These are phyloP conservation scores for Cabera pusaria DNA, from an alignment of 2,888 invertebrate genomes.

Conservation along the genomic window DNA sequence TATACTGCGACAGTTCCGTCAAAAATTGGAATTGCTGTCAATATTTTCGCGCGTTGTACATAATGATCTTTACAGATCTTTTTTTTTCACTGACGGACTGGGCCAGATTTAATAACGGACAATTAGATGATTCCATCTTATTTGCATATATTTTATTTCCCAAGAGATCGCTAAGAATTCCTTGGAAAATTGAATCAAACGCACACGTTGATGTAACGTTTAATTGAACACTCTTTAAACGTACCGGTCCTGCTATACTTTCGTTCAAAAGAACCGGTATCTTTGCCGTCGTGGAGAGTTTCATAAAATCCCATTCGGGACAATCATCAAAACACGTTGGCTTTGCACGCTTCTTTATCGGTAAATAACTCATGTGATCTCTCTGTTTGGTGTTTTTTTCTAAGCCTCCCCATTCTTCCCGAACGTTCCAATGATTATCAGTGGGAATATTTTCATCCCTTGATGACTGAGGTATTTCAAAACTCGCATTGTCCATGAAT, in stretches of 20 bases:
- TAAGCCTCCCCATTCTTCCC: not conserved
- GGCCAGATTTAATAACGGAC: not conserved
- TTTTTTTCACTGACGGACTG: not conserved
- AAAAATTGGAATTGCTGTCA: not conserved
- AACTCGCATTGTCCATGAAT: no score
- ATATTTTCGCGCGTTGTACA: not conserved
- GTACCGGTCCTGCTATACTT: not conserved
- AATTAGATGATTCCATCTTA: not conserved
- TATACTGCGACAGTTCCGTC: not conserved
- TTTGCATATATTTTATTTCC: not conserved
- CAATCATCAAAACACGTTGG: not conserved
- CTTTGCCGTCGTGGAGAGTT: not conserved
- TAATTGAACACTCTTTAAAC: not conserved
- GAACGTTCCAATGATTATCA: not conserved
- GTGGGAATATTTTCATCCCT: no score
- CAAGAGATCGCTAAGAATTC: not conserved
- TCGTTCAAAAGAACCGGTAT: not conserved
- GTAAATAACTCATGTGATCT: no score
- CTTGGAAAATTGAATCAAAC: constrained; percentile 1
- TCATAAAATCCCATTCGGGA: constrained; percentile 2
- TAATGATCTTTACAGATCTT: not conserved
- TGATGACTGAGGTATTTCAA: no score
- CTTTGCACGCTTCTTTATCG: not conserved
- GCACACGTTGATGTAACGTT: not conserved
- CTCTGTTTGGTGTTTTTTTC: no score